Percentiles rank a stretch among this genome's conserved stretches.
phyloP scores from a whole-genome alignment of 2,113 vertebrate genomes.

The Sprattus sprattus region DNA sequence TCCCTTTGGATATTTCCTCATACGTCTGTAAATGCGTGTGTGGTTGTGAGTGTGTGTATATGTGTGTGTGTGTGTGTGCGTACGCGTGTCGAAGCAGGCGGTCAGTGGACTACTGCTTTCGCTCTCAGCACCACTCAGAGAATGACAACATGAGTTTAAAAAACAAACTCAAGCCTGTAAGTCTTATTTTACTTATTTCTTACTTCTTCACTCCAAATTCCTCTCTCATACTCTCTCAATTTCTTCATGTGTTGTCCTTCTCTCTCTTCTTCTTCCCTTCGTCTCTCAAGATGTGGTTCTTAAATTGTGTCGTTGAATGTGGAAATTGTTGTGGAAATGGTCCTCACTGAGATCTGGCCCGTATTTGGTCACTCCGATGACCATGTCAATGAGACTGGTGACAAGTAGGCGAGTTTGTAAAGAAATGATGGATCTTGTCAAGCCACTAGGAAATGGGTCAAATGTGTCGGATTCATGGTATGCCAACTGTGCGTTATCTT shows the following conservation, averaged over 20 bases:
- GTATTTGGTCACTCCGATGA: background rate
- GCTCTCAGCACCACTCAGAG: constrained; percentile 49
- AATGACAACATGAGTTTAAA: constrained; percentile 71
- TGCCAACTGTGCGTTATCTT: background rate
- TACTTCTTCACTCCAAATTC: background rate
- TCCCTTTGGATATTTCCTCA: background rate
- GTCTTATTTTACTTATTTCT: constrained; percentile 45
- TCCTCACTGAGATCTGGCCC: background rate
- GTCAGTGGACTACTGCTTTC: constrained; percentile 46
- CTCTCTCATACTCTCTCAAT: background rate
- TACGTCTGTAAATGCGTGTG: background rate
- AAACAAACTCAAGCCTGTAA: constrained; percentile 74
- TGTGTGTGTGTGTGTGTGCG: constrained; percentile 14
- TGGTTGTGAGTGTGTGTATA: constrained; percentile 18
- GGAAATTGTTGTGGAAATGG: background rate
- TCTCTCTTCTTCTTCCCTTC: background rate
- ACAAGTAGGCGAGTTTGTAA: background rate
- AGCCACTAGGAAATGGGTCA: background rate
- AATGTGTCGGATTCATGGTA: background rate
- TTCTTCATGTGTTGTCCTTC: background rate
- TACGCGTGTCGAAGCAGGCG: constrained; percentile 17
- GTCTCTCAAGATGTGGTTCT: background rate
- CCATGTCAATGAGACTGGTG: background rate
- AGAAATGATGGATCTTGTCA: background rate
- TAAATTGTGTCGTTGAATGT: background rate